phyloP scores from a whole-genome alignment of 2,797 vertebrate species.

The Sebastes dallii region DNA sequence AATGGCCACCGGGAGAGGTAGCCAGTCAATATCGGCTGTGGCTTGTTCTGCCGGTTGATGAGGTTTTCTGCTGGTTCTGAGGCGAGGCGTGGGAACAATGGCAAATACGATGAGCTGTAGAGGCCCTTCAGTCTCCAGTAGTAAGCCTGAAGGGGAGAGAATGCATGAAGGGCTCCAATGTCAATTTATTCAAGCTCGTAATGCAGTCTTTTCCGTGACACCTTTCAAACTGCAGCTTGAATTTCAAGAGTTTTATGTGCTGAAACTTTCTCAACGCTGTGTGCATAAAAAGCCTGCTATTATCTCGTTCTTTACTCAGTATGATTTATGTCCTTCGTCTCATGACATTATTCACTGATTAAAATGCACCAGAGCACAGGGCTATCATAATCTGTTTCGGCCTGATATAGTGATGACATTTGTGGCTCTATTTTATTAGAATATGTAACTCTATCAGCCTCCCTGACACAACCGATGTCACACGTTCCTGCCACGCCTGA shows the following conservation, averaged over 20 bases:
- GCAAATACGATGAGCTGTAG: neutral
- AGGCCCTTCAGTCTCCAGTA: neutral
- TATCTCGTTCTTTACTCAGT: neutral
- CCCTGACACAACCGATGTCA: neutral
- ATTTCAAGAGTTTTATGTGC: constrained; percentile 4
- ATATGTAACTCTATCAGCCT: neutral
- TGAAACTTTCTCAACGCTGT: neutral
- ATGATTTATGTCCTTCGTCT: constrained; percentile 21
- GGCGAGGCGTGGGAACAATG: constrained; percentile 14
- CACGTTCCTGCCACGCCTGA: neutral
- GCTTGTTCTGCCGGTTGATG: constrained; percentile 32
- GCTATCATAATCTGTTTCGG: neutral
- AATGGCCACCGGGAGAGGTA: constrained; percentile 43
- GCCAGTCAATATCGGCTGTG: constrained; percentile 48
- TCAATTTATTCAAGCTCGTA: neutral
- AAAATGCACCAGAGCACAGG: constrained; percentile 23
- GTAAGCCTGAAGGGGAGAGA: neutral
- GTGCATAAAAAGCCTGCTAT: neutral
- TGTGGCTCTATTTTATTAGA: constrained; percentile 11
- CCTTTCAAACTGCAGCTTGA: constrained; percentile 3
- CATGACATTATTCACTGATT: constrained; percentile 19
- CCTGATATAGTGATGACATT: constrained; percentile 21
- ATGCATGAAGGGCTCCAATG: neutral
- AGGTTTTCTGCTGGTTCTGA: constrained; percentile 30
- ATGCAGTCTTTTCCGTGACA: neutral